A percentile compares a stretch with the other conserved stretches of the same genome.
Evolutionary conservation across 1,140 invertebrate species (phyloP).

Genomic region (Goniozus legneri): DNA sequence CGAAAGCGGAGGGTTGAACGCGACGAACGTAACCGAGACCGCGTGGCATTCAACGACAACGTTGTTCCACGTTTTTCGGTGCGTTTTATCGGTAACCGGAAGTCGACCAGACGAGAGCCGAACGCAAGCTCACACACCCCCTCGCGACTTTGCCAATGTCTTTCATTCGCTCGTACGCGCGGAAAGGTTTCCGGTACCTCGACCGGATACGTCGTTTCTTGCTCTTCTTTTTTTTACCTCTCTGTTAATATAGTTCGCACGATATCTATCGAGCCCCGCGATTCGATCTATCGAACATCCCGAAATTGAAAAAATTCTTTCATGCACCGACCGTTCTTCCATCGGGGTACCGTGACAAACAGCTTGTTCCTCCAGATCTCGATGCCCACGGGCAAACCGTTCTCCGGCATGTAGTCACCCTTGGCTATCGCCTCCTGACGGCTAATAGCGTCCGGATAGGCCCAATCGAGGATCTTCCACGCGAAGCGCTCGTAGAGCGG

Average conservation of each 20-base stretch:
- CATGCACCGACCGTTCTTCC: slow-evolving; percentile 62
- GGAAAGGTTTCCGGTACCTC: slow-evolving; percentile 19
- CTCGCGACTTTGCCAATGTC: slow-evolving; percentile 7
- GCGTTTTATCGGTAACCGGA: slow-evolving; percentile 38
- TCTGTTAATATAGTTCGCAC: too few relatives aligned
- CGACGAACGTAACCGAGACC: too few relatives aligned
- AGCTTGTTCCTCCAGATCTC: slow-evolving; percentile 74
- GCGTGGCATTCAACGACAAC: slow-evolving; percentile 21
- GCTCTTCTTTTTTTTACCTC: too few relatives aligned
- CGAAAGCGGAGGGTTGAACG: too few relatives aligned
- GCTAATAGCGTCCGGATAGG: slow-evolving; percentile 61
- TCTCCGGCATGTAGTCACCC: slow-evolving; percentile 67
- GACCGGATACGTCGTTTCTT: slow-evolving; percentile 10
- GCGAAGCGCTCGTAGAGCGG: slow-evolving; percentile 65
- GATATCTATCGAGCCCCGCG: too few relatives aligned
- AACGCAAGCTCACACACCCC: slow-evolving; percentile 19
- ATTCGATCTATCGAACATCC: too few relatives aligned
- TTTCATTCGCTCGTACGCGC: too few relatives aligned
- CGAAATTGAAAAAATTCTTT: too few relatives aligned
- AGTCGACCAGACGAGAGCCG: slow-evolving; percentile 40
- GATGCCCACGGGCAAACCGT: slow-evolving; percentile 73
- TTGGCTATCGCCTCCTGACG: slow-evolving; percentile 62
- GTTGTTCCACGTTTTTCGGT: slow-evolving; percentile 27
- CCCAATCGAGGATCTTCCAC: slow-evolving; percentile 74
- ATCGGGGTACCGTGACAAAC: slow-evolving; percentile 74